phyloP scores from a whole-genome alignment of 2,113 vertebrate genomes.

The Seriola dumerili region DNA sequence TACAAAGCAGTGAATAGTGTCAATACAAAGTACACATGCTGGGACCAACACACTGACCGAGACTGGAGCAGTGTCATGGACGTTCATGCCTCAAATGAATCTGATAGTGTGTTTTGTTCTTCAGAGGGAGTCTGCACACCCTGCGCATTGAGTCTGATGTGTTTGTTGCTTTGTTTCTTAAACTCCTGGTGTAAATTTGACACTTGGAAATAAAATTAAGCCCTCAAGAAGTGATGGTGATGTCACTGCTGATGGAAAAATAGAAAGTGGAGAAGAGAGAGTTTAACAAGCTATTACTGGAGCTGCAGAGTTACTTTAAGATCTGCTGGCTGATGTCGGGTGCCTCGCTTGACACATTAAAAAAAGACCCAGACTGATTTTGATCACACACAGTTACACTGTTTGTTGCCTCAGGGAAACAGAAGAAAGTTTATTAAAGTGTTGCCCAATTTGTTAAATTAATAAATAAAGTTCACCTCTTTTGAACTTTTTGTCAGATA shows the following conservation, averaged over 20 bases:
- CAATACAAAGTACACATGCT: constrained; percentile 48
- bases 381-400: background rate
- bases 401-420: too few relatives aligned
- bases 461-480: too few relatives aligned
- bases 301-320: background rate
- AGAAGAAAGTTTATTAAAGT: too few relatives aligned
- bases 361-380: background rate
- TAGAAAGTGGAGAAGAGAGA: background rate
- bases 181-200: background rate
- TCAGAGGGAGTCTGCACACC: background rate
- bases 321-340: background rate
- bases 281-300: background rate
- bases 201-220: background rate
- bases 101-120: background rate
- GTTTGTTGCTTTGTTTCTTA: background rate
- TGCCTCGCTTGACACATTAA: background rate
- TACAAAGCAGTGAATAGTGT: constrained; percentile 47
- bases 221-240: background rate
- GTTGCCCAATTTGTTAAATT: too few relatives aligned
- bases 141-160: background rate
- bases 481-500: too few relatives aligned
- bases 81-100: background rate
- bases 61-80: constrained; percentile 18
- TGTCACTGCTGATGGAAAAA: background rate
- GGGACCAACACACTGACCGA: constrained; percentile 17